Conservation (phyloP, 1,140 invertebrate species). For the Leptopilina clavipes region DNA sequence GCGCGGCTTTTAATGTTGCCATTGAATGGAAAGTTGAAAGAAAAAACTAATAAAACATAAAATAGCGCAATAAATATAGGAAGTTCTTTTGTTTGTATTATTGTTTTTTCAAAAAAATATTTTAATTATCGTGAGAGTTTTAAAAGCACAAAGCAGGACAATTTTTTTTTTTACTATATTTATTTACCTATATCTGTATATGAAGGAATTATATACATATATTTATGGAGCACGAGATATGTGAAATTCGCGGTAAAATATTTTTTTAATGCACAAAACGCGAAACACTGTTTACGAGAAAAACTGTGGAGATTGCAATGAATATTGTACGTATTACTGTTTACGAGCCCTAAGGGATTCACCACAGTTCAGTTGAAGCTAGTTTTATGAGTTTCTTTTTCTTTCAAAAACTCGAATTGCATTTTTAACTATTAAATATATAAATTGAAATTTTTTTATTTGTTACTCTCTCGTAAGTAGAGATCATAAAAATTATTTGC, state of each 20-base stretch:
- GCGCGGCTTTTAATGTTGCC: neutral
- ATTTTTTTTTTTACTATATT: neutral
- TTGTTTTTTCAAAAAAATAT: neutral
- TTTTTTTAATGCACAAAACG: constrained; percentile 18
- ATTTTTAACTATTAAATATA: constrained; percentile 25
- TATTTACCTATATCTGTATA: too few relatives aligned
- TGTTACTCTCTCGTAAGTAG: neutral
- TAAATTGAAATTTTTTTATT: neutral
- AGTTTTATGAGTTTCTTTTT: constrained; percentile 20
- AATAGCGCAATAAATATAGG: neutral
- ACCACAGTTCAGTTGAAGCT: neutral
- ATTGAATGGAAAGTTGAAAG: constrained; percentile 8
- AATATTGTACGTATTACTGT: constrained; percentile 12
- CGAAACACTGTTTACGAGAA: constrained; percentile 24
- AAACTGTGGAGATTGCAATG: constrained; percentile 24
- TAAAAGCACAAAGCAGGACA: neutral
- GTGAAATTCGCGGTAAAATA: constrained; percentile 8
- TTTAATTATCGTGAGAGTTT: constrained; percentile 8
- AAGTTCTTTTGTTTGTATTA: neutral
- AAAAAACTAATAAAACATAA: constrained; percentile 10
- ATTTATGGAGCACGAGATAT: neutral
- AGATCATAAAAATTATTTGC: neutral
- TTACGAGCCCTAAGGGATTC: constrained; percentile 21
- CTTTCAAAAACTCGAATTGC: constrained; percentile 11
- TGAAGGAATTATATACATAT: too few relatives aligned